Evolutionary conservation across 1,140 invertebrate genomes (phyloP).

Genomic region (Tetranychus urticae): DNA sequence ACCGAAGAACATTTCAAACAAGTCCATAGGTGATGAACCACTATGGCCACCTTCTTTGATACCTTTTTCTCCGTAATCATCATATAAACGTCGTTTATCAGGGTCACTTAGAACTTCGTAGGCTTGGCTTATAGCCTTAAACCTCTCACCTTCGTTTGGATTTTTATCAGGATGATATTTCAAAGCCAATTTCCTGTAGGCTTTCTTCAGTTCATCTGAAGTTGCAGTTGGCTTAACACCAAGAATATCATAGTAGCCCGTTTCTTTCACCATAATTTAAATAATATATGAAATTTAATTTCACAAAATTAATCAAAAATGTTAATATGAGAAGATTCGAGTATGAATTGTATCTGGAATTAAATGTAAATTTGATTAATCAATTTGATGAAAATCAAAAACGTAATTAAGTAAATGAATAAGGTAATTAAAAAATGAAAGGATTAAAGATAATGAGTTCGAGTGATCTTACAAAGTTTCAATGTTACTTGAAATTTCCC

Average conservation of each 20-base stretch:
- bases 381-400: too few relatives aligned
- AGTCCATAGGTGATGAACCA: slow-evolving; percentile 78
- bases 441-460: too few relatives aligned
- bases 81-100: slow-evolving; percentile 36
- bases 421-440: too few relatives aligned
- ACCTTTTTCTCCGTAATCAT: slow-evolving; percentile 49
- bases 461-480: too few relatives aligned
- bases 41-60: slow-evolving; percentile 41
- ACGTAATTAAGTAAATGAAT: too few relatives aligned
- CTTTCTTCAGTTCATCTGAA: slow-evolving; percentile 82
- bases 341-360: too few relatives aligned
- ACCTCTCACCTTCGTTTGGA: slow-evolving; percentile 86
- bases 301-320: too few relatives aligned
- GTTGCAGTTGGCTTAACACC: slow-evolving; percentile 71
- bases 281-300: too few relatives aligned
- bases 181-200: slow-evolving; percentile 73
- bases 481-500: too few relatives aligned
- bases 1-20: slow-evolving; percentile 97
- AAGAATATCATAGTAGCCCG: slow-evolving; percentile 79
- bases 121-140: slow-evolving; percentile 91
- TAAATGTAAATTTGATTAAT: too few relatives aligned
- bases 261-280: slow-evolving; percentile 80
- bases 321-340: too few relatives aligned
- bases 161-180: slow-evolving; percentile 99
- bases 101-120: slow-evolving; percentile 82